Base-by-base conservation (phyloP, 2,113 vertebrate species). In the Toxostoma redivivum region DNA sequence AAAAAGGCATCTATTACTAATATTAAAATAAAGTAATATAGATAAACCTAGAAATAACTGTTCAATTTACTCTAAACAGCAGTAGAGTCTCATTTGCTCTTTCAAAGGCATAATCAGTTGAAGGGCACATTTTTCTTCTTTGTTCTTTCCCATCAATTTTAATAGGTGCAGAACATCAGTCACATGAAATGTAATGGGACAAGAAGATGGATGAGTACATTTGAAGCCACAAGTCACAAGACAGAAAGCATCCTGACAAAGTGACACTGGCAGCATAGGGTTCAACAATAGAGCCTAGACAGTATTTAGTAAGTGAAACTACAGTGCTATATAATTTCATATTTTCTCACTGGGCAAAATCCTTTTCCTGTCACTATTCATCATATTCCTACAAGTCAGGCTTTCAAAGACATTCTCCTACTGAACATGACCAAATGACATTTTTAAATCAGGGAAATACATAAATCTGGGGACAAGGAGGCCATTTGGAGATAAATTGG, bases 151-250 rank as follows among this genome's bases (percentile, higher is more conserved):
- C 98, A 98, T 99, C 98, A 98, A 98, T 99, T 99, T 98, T 98
- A 99, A 99, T 98, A 98, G 98, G 98, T 98, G 97, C 98, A 98
- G 98, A 98, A 98, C 98, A 99, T 99, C 98, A 98, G 98, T 99
- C 98, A 99, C 98, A 98, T 90, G 97, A 98, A 98, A 98, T 97
- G 97, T 98, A 99, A 99, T 98, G 97, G 98, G 98, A 98, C 98
- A 98, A 98, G 97, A 98, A 99, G 99, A 99, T 98, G 98, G 98
- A 99, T 99, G 98, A 97, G 97, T 97, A 98, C 97, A 98, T 98
- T 98, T 98, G 98, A 97, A 98, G 97, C 92, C 92, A 97, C 98
- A 97, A 97, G 98, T 98, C 98, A 98, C 92, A 97, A 96, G 97
- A 98, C 98, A 98, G 97, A 97, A 98, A 98, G 98, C 97, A 98